Conservation (phyloP, 1,140 invertebrate genomes). For the Diorhabda elongata region DNA sequence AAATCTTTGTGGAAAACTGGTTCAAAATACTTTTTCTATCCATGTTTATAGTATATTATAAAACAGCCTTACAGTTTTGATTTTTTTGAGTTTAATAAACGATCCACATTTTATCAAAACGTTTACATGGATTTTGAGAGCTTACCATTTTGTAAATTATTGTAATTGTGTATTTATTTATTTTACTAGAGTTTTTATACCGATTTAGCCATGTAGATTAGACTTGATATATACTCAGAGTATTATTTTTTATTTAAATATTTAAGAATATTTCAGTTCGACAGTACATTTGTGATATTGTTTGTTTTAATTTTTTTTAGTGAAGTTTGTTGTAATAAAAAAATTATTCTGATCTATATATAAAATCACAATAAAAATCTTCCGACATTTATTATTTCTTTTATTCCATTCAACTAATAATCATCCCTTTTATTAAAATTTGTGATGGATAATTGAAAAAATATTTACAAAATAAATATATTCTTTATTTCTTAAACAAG, state of each 20-base stretch:
- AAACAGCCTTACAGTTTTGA: slow-evolving; percentile 10
- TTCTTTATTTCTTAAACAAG: neutral
- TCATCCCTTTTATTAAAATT: too few relatives aligned
- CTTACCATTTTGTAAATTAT: slow-evolving; percentile 11
- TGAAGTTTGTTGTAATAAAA: neutral
- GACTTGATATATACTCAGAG: slow-evolving; percentile 5
- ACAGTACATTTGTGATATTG: slow-evolving; percentile 1
- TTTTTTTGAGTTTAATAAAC: slow-evolving; percentile 9
- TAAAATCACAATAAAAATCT: neutral
- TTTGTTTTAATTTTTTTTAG: neutral
- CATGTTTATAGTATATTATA: slow-evolving; percentile 7
- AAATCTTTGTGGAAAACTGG: too few relatives aligned
- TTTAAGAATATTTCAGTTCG: slow-evolving; percentile 3
- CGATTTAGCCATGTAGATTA: slow-evolving; percentile 3
- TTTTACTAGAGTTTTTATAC: neutral
- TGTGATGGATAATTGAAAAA: too few relatives aligned
- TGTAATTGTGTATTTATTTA: slow-evolving; percentile 14
- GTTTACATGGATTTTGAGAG: slow-evolving; percentile 20
- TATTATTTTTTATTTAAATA: slow-evolving; percentile 6
- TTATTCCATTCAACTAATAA: too few relatives aligned
- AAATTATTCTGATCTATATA: neutral
- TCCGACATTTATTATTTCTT: neutral
- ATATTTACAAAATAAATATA: neutral
- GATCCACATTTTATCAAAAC: slow-evolving; percentile 17
- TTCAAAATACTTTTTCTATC: neutral